These are phyloP conservation scores for Entomobrya proxima DNA, from an alignment of 2,888 invertebrate species.

Conservation along the genomic window DNA sequence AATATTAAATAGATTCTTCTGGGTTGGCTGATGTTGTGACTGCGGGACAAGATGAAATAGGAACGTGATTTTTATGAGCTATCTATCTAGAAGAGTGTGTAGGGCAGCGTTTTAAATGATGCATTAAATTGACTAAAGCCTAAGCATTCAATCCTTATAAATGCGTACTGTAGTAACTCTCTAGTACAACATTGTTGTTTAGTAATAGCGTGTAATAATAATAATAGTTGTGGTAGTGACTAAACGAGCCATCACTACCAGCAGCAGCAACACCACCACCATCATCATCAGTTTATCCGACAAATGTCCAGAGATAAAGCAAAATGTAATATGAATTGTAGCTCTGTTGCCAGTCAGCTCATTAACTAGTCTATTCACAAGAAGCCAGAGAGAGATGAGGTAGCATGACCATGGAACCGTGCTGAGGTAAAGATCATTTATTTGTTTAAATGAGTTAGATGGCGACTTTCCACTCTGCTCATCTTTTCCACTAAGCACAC, in stretches of 20 bases:
- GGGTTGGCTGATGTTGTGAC: background rate
- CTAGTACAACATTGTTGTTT: too few species aligned
- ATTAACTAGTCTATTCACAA: conserved; percentile 60
- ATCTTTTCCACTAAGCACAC: background rate
- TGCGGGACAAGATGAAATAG: background rate
- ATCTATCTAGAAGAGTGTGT: background rate
- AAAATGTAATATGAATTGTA: conserved; percentile 61
- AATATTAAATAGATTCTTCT: background rate
- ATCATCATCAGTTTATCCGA: conserved; percentile 45
- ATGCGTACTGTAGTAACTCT: too few species aligned
- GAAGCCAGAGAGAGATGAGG: background rate
- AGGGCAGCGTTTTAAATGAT: conserved; percentile 1
- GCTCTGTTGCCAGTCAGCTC: conserved; percentile 58
- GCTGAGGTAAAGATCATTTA: conserved; percentile 49
- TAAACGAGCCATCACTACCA: conserved; percentile 53
- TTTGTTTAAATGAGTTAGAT: conserved; percentile 45
- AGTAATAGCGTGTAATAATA: background rate
- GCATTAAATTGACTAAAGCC: conserved; percentile 39
- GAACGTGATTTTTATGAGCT: conserved; percentile 39
- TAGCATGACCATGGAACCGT: background rate
- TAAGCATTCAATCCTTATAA: too few species aligned
- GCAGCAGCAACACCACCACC: background rate
- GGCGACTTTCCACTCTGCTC: conserved; percentile 40
- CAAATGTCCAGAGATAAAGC: conserved; percentile 60
- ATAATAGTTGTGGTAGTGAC: conserved; percentile 23